phyloP scores from a whole-genome alignment of 2,113 vertebrate species.

The Cyprinodon tularosa region DNA sequence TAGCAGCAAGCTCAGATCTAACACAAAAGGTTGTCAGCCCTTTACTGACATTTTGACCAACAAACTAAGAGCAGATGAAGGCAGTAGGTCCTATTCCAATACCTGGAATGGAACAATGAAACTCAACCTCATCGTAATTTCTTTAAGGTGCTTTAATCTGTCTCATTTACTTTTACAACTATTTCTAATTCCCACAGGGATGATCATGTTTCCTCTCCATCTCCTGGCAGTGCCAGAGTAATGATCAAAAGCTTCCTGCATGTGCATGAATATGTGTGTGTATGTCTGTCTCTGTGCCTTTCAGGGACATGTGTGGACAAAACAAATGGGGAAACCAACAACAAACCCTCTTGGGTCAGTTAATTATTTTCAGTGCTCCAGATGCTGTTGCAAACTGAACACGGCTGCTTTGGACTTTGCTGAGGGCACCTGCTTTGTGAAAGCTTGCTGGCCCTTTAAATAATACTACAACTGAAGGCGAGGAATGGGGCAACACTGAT shows the following conservation, averaged over 20 bases:
- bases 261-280: conserved; percentile 12
- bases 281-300: conserved; percentile 5
- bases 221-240: conserved; percentile 57
- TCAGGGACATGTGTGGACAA: conserved; percentile 60
- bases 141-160: conserved; percentile 64
- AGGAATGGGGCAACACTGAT: conserved; percentile 53
- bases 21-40: conserved; percentile 26
- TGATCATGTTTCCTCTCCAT: conserved; percentile 54
- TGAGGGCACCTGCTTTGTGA: conserved; percentile 49
- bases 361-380: conserved; percentile 64
- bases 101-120: conserved; percentile 5
- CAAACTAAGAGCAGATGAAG: neutral
- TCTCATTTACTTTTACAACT: conserved; percentile 67
- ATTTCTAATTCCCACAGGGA: conserved; percentile 53
- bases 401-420: conserved; percentile 55
- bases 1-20: conserved; percentile 44
- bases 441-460: conserved; percentile 61
- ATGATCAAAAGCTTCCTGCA: conserved; percentile 58
- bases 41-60: conserved; percentile 33
- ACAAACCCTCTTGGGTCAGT: conserved; percentile 58
- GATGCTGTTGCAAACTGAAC: conserved; percentile 54
- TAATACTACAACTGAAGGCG: conserved; percentile 53
- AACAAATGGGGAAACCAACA: conserved; percentile 61
- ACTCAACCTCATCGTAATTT: conserved; percentile 32
- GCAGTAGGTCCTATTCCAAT: neutral